A percentile compares a stretch with the other conserved stretches of the same genome.
Evolutionary conservation across 53 echinoderm and acorn worm genomes (phyloP).

Genomic region (Stichopus horrens): DNA sequence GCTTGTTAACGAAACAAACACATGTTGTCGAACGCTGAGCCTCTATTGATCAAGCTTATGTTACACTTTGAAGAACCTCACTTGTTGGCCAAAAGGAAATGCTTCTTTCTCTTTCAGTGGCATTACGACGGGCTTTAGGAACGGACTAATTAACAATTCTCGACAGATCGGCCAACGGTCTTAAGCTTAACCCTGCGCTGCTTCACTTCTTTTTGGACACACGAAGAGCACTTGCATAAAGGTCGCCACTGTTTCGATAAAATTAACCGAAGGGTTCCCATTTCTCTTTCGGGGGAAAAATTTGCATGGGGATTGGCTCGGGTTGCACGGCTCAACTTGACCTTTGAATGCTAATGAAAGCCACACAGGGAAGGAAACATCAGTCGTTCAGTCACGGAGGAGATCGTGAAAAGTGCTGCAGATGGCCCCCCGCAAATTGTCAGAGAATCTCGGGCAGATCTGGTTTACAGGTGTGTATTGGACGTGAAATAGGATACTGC

Average conservation of each 20-base stretch:
- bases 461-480: background rate
- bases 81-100: background rate
- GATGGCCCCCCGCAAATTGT: background rate
- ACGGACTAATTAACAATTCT: background rate
- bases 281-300: background rate
- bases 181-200: too few species aligned
- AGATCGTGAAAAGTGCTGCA: background rate
- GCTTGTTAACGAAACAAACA: background rate
- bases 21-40: background rate
- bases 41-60: background rate
- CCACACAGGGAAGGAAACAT: background rate
- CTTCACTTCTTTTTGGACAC: too few species aligned
- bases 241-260: too few species aligned
- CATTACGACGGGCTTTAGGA: background rate
- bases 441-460: background rate
- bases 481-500: background rate
- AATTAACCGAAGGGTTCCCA: too few species aligned
- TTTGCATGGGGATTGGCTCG: background rate
- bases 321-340: background rate
- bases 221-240: too few species aligned
- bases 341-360: background rate
- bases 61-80: background rate
- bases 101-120: background rate
- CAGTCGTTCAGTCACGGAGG: background rate
- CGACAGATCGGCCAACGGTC: too few species aligned